These are phyloP conservation scores for Galeopterus variegatus DNA, from an alignment of 2,113 vertebrate genomes.

Conservation along the genomic window DNA sequence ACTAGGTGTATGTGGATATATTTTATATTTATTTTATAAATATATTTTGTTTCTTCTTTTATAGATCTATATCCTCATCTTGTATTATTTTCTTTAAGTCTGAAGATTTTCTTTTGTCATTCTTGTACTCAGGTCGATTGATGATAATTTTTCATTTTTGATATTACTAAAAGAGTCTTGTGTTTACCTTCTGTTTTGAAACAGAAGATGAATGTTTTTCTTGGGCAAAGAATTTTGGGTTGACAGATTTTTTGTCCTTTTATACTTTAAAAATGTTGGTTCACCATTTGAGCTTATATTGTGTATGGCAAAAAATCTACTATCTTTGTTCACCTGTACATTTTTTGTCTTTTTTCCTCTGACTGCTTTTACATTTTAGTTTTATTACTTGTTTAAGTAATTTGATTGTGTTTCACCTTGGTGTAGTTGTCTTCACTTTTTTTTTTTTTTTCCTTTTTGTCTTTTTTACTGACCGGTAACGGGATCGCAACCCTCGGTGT, in stretches of 20 bases:
- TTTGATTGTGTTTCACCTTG: neutral
- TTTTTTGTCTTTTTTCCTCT: neutral
- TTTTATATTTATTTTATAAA: no score
- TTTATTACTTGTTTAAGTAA: neutral
- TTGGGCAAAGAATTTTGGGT: neutral
- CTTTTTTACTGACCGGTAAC: no score
- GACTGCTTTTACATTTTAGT: neutral
- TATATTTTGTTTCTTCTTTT: neutral
- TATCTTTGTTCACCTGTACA: neutral
- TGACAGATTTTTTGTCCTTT: neutral
- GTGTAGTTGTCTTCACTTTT: neutral
- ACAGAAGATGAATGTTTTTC: neutral
- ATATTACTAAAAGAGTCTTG: neutral
- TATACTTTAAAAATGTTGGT: neutral
- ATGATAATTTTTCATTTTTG: neutral
- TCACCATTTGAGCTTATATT: neutral
- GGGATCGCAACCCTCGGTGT: no score
- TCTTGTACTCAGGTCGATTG: neutral
- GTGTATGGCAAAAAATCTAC: neutral
- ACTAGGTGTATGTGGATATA: neutral
- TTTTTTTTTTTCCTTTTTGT: no score
- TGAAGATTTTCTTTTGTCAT: neutral
- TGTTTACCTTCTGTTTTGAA: neutral
- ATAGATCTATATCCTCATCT: neutral
- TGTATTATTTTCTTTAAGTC: neutral